Conservation (phyloP, 2,113 vertebrate genomes). For the Colaptes auratus region DNA sequence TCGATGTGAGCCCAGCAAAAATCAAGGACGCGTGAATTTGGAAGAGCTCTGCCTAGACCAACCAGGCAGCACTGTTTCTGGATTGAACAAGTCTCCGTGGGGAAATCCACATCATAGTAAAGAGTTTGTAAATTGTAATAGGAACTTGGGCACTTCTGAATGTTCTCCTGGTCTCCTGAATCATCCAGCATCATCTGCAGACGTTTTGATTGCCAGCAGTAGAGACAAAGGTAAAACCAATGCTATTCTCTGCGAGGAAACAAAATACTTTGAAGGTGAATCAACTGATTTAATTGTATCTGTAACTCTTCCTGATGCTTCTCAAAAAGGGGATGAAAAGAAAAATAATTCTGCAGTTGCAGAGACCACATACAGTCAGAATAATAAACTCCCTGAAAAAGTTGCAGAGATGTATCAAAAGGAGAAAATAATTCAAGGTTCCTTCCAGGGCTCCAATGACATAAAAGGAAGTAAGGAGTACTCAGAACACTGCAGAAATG, state of each 20-base stretch:
- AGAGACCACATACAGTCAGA: neutral
- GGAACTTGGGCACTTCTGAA: neutral
- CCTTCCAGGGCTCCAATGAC: neutral
- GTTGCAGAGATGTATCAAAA: neutral
- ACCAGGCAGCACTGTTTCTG: neutral
- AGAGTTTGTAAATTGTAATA: neutral
- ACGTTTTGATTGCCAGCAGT: neutral
- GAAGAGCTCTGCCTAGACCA: neutral
- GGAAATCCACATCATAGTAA: neutral
- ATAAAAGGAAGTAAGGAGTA: neutral
- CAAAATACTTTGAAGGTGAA: constrained; percentile 33
- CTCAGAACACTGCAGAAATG: neutral
- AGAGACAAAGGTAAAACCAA: neutral
- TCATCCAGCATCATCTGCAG: neutral
- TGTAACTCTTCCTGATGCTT: neutral
- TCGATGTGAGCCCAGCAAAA: neutral
- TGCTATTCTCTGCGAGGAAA: neutral
- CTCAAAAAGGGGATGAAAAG: neutral
- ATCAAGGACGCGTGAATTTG: neutral
- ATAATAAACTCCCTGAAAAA: neutral
- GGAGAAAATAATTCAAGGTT: neutral
- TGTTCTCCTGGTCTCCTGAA: neutral
- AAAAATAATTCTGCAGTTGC: neutral
- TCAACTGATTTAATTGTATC: neutral
- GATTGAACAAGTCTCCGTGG: neutral